Evolutionary conservation across 1,140 invertebrate species (phyloP).

Genomic region (Brachionus sp.): DNA sequence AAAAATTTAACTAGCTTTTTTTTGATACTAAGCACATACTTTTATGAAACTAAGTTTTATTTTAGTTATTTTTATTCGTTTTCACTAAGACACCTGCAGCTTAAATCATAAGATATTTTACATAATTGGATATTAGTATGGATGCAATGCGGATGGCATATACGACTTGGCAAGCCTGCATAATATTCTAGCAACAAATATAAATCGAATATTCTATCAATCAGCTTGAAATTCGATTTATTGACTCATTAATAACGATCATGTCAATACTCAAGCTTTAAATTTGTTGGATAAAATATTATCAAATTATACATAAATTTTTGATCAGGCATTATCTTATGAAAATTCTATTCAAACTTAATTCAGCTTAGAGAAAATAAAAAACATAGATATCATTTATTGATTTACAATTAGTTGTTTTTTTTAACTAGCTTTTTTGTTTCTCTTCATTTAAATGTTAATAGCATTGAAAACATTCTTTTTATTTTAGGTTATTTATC

Average conservation of each 20-base stretch:
- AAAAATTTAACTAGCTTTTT: neutral
- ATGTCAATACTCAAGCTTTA: neutral
- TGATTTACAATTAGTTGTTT: neutral
- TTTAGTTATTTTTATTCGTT: neutral
- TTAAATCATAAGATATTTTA: neutral
- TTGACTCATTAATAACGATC: neutral
- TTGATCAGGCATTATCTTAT: neutral
- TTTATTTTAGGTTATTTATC: neutral
- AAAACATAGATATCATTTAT: neutral
- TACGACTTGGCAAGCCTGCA: neutral
- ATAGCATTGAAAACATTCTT: neutral
- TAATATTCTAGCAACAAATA: neutral
- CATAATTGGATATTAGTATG: neutral
- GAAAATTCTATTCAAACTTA: neutral
- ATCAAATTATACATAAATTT: neutral
- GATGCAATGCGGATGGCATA: neutral
- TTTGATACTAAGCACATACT: constrained; percentile 1
- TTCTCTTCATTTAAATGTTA: neutral
- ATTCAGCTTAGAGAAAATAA: neutral
- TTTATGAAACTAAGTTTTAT: neutral
- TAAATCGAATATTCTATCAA: neutral
- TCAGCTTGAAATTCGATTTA: neutral
- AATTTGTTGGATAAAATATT: neutral
- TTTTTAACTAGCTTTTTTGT: constrained; percentile 2
- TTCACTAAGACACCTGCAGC: neutral